Evolutionary conservation across 2,888 invertebrate genomes (phyloP), one percentile per base, ranked within the genome.

Genomic region (Anaspis maculata): DNA sequence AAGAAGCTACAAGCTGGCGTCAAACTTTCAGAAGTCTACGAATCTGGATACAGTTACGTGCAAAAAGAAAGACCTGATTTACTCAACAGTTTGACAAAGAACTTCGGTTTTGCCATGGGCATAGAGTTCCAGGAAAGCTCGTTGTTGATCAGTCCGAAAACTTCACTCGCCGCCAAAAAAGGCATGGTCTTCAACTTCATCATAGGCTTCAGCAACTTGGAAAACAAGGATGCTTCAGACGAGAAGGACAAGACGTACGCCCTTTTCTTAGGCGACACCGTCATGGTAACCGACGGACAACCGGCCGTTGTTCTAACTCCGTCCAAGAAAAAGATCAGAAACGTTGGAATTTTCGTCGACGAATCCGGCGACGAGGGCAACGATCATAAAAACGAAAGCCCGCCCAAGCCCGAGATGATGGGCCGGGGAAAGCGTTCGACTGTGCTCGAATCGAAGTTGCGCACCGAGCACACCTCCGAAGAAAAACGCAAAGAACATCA

Each of bases 181-280:
- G 91, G 92, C 32, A 97, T 98, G 96, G 82, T 94, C 0, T 97
- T 96, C 59, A 96, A 96, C 62, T 75, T 98, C 5, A 91, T 90
- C 57, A 79, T 98, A 45, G 98, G 98, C 9, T 74, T 98, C 32
- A 76, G 87, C 2, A 86, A 83, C 59, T 71, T 98, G 27, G 70
- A 72, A 6, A 96, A 96, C 62, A 75, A 79, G 43, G 83, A 85
- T 13, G 79, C 88, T 1, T 72, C 78, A 4, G 89, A 91, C 9
- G 88, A 87, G 52, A 88, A 89, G 66, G 83, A 84, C 21, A 94
- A 94, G 72, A 76, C 71, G 0, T 95, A 94, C 59, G 94, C 97
- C 0, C 70, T 99, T 2, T 96, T 94, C 57, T 76, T 98, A 50
- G 97, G 96, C 2, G 98, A 98, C 62, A 98, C 97, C 10, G 92